Conservation (phyloP, 2,888 invertebrate genomes). For the Zygothrica quintamaculata region DNA sequence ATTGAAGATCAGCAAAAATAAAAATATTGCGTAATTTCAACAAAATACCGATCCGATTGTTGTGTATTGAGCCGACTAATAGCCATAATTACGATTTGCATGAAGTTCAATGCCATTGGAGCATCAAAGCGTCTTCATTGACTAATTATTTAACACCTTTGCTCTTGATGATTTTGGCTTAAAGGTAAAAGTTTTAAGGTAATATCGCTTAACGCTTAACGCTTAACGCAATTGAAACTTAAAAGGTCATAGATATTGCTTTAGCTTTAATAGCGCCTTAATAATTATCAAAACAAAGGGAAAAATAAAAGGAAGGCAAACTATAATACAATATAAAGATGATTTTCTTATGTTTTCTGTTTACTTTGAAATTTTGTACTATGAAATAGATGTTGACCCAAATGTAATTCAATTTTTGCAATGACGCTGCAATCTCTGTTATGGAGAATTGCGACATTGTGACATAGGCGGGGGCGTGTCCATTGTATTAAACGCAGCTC, state of each 20-base stretch:
- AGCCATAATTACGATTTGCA: conserved; percentile 21
- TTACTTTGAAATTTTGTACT: too few relatives aligned
- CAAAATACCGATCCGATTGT: conserved; percentile 7
- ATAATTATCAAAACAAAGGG: conserved; percentile 43
- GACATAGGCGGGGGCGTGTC: conserved; percentile 33
- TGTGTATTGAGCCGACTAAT: conserved; percentile 43
- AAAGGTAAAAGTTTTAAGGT: conserved; percentile 15
- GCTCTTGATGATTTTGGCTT: conserved; percentile 7
- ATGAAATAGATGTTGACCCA: conserved; percentile 48
- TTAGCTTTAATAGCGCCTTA: conserved; percentile 42
- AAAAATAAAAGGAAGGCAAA: conserved; percentile 11
- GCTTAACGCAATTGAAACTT: conserved; percentile 48
- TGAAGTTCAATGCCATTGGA: conserved; percentile 65
- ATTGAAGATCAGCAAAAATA: conserved; percentile 15
- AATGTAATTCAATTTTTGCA: conserved; percentile 36
- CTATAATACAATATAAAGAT: conserved; percentile 25
- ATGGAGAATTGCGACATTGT: conserved; percentile 31
- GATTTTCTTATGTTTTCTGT: conserved; percentile 29
- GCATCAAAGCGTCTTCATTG: conserved; percentile 11
- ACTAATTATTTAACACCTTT: conserved; percentile 52
- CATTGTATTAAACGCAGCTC: conserved; percentile 43
- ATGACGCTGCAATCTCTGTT: conserved; percentile 43
- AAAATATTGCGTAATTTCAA: conserved; percentile 12
- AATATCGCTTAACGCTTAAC: conserved; percentile 53
- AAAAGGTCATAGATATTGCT: conserved; percentile 27